Evolutionary conservation across 2,888 invertebrate genomes (phyloP).

Genomic region (Phalera bucephala): DNA sequence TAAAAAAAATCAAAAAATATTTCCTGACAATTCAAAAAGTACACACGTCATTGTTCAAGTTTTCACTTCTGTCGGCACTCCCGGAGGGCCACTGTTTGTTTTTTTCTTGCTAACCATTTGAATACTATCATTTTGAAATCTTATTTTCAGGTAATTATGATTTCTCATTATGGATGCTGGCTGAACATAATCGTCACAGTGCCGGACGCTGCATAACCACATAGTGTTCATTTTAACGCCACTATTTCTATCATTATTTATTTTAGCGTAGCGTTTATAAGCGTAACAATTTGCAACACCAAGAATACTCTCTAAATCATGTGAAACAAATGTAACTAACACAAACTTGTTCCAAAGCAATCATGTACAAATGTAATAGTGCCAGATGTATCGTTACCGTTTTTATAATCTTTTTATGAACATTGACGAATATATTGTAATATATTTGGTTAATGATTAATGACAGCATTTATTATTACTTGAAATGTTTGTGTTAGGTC

Average conservation of each 20-base stretch:
- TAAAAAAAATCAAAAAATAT: too few species aligned
- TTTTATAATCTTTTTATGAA: constrained; percentile 27
- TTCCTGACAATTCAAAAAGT: too few species aligned
- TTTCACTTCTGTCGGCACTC: too few species aligned
- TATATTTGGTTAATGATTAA: constrained; percentile 39
- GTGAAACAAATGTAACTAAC: constrained; percentile 15
- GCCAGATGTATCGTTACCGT: constrained; percentile 42
- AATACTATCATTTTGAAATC: not conserved
- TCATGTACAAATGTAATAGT: constrained; percentile 47
- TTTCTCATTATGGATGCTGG: constrained; percentile 56
- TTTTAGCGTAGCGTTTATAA: constrained; percentile 53
- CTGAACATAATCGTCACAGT: constrained; percentile 48
- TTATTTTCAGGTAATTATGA: constrained; percentile 38
- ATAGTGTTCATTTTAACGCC: constrained; percentile 42
- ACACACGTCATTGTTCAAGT: too few species aligned
- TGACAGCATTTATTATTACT: constrained; percentile 65
- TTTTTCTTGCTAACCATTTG: too few species aligned
- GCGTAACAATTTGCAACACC: constrained; percentile 43
- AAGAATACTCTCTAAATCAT: constrained; percentile 40
- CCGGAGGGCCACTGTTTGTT: too few species aligned
- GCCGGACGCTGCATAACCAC: constrained; percentile 17
- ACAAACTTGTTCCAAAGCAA: constrained; percentile 18
- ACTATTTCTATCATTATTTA: constrained; percentile 67
- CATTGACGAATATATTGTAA: constrained; percentile 20
- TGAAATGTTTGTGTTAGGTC: constrained; percentile 40